Evolutionary conservation across 2,113 vertebrate species (phyloP), one percentile per base, ranked within the genome.

Genomic region (Leucosticte australis): DNA sequence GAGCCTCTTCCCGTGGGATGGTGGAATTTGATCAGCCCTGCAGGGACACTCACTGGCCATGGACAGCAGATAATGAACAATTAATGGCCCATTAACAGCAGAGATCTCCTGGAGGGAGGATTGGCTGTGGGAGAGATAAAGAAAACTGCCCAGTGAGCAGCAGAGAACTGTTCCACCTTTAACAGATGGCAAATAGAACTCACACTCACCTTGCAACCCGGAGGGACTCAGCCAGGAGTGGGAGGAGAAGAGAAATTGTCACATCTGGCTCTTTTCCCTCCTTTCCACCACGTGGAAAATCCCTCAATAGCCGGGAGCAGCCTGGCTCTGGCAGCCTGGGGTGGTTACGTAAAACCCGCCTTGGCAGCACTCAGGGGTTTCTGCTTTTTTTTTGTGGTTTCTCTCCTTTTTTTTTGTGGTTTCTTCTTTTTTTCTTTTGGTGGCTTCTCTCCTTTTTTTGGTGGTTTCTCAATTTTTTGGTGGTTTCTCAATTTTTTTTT

Each of bases 231-330:
- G 62, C 62, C 31, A 9, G 35, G 73, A n/a, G 28, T 3, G n/a
- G 24, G 47, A 41, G 11, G 50, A 8, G 44, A 13, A 15, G 4
- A 42, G 41, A 63, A 30, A 19, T 5, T 17, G 33, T 71, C 67
- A 6, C 39, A 19, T 24, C 50, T 24, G 42, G 47, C 16, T 44
- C 18, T 13, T 14, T 79, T 14, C 65, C 24, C 55, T 35, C n/a
- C 26, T 70, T 71, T 70, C 33, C 27, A 65, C 92, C 89, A 60
- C 49, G 31, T 87, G 86, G 94, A 89, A 73, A 89, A 92, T 93
- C 92, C 77, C 62, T 78, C 75, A 78, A 69, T 41, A 64, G 71
- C 41, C 11, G 42, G 78, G 69, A 71, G 59, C 62, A 15, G 71
- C 73, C 50, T 26, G 47, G 73, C 4, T 7, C 70, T n/a, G 30